phyloP scores from a whole-genome alignment of 2,797 vertebrate genomes.

The Gymnoscopelus microlampas region DNA sequence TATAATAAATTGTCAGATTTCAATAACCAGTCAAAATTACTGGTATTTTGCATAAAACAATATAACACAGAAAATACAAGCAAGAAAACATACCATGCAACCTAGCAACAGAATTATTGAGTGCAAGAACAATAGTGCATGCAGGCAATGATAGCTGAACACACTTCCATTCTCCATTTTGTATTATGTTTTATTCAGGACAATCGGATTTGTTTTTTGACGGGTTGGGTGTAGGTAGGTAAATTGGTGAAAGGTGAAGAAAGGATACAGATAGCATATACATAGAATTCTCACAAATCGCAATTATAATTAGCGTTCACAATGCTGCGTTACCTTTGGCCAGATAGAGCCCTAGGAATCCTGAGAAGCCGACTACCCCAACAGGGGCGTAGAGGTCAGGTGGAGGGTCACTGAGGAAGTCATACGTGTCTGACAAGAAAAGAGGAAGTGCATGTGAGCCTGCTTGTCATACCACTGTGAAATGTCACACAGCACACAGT shows the following conservation, averaged over 20 bases:
- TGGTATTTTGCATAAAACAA: too few species aligned
- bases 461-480: too few species aligned
- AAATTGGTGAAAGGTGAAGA: neutral
- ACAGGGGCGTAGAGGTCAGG: slow-evolving; percentile 90
- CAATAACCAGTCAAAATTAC: too few species aligned
- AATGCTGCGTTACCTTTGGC: slow-evolving; percentile 83
- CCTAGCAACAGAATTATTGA: too few species aligned
- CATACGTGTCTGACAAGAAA: slow-evolving; percentile 77
- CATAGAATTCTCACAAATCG: neutral
- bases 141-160: too few species aligned
- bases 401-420: slow-evolving; percentile 88
- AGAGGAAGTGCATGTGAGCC: neutral
- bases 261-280: neutral
- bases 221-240: neutral
- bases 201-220: neutral
- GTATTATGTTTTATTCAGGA: neutral
- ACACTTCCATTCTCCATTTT: too few species aligned
- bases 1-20: too few species aligned
- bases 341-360: slow-evolving; percentile 89
- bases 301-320: neutral
- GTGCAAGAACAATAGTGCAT: too few species aligned
- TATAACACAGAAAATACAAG: too few species aligned
- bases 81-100: too few species aligned
- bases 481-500: too few species aligned
- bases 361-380: slow-evolving; percentile 89